Evolutionary conservation across 2,888 invertebrate species (phyloP), one percentile per base, ranked within the genome.

Genomic region (Patella depressa): DNA sequence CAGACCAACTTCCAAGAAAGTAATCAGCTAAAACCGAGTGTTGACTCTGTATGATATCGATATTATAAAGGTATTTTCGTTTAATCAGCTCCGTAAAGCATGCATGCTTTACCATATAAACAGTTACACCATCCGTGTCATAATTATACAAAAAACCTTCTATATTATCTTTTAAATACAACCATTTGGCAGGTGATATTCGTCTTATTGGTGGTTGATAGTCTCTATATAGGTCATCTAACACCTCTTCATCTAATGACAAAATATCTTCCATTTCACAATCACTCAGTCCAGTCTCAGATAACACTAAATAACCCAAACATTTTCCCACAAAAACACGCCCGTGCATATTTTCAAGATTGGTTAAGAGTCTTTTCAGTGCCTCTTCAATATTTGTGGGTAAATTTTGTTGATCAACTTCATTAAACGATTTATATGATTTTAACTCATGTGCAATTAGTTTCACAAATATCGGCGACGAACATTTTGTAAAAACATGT

Each of bases 261-360:
- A 91, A 80, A n/a, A 91, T 75, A 76, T 91, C 91, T 72, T 90
- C 89, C 88, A 91, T 90, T 83, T 91, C 91, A 78, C 86, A 85
- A 82, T 91, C 91, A 79, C 89, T 90, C 17, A 91, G 81, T 5
- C 91, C 91, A 2, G 87, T 87, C 0, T 78, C 81, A 2, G 91
- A 90, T 19, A 89, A 89, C 12, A 87, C 89, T 55, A 91, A 73
- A 80, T 88, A 89, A 29, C 88, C 85, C 71, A 90, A 80, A 5
- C 86, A 80, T 54, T 86, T 82, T 0, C 86, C 80, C 7, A 90
- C 88, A 11, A 90, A 73, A 0, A 78, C 76, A 24, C 76, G 73
- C 2, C 91, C 91, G 75, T 89, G 87, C 19, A 80, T 85, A 5
- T 29, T 76, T 78, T 90, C 91, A 17, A 91, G 80, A 12, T 77